phyloP scores from a whole-genome alignment of 2,888 invertebrate species.

The Apeira syringaria region DNA sequence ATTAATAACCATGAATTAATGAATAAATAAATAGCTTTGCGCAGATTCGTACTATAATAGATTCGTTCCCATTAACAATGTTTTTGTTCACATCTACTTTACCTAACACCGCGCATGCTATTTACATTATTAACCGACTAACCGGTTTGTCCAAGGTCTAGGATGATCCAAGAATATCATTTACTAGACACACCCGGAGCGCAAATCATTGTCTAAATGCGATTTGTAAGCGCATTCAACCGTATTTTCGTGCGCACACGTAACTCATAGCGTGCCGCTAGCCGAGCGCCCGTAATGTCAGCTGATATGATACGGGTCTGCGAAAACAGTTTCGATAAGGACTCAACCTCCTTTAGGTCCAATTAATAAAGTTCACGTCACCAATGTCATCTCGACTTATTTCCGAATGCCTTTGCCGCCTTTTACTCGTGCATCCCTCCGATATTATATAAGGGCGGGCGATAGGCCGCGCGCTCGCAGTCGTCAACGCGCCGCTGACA shows the following conservation, averaged over 20 bases:
- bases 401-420: slow-evolving; percentile 61
- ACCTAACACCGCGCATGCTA: slow-evolving; percentile 7
- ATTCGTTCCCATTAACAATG: slow-evolving; percentile 15
- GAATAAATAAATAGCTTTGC: slow-evolving; percentile 13
- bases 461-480: slow-evolving; percentile 75
- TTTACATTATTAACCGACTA: slow-evolving; percentile 15
- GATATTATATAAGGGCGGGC: slow-evolving; percentile 72
- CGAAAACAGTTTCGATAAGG: slow-evolving; percentile 8
- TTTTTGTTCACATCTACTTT: slow-evolving; percentile 1
- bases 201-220: slow-evolving; percentile 14
- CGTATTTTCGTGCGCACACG: slow-evolving; percentile 16
- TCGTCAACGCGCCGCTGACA: slow-evolving; percentile 66
- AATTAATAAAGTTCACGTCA: slow-evolving; percentile 22
- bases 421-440: slow-evolving; percentile 74
- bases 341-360: slow-evolving; percentile 16
- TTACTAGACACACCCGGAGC: background rate
- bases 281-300: background rate
- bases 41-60: slow-evolving; percentile 6
- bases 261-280: slow-evolving; percentile 5
- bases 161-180: slow-evolving; percentile 15
- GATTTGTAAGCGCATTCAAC: slow-evolving; percentile 12
- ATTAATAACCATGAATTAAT: slow-evolving; percentile 5
- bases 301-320: background rate
- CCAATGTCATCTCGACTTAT: slow-evolving; percentile 68
- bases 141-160: slow-evolving; percentile 16